Evolutionary conservation across 2,797 vertebrate genomes (phyloP), one percentile per base, ranked within the genome.

Genomic region (Enteromius radiatus): DNA sequence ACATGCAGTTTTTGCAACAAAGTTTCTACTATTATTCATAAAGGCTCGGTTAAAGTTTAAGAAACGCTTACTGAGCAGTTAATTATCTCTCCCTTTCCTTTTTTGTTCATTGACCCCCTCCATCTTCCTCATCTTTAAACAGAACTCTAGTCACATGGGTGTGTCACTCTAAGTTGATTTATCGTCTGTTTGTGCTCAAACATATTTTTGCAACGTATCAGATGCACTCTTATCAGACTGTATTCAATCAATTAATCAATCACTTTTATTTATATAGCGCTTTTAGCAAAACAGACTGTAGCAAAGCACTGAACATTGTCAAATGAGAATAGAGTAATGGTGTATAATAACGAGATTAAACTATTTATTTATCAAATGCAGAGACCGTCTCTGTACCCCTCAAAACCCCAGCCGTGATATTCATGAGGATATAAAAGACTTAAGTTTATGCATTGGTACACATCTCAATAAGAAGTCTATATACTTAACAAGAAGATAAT

Each of bases 1-100:
- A 85, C 78, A 78, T 28, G 23, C 7, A 19, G n/a, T 83, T 38
- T 38, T 38, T 38, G 38, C 38, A 38, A 47, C 84, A 19, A 68
- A 5, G 47, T 8, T 43, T 85, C 28, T 61, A 38, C 5, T 31
- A 23, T 88, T 84, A 70, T 86, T 88, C 83, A 85, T 19, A 69
- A 61, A 67, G 4, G 5, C 52, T 23, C 61, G 21, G 67, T 47
- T 33, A 49, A 69, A 69, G 28, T 26, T 47, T 76, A 63, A 63
- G 31, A 33, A 81, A 41, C 1, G n/a, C 6, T 21, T 26, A 73
- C 26, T 74, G n/a, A 41, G 59, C 45, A 65, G 54, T 23, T 56
- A 0, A 1, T 33, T 33, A 19, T 1, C 12, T 5, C 10, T 11
- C 6, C 2, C 0, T 5, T 23, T 70, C 23, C 38, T 4, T 23